Evolutionary conservation across 2,888 invertebrate species (phyloP).

Genomic region (Pristionchus mayeri): DNA sequence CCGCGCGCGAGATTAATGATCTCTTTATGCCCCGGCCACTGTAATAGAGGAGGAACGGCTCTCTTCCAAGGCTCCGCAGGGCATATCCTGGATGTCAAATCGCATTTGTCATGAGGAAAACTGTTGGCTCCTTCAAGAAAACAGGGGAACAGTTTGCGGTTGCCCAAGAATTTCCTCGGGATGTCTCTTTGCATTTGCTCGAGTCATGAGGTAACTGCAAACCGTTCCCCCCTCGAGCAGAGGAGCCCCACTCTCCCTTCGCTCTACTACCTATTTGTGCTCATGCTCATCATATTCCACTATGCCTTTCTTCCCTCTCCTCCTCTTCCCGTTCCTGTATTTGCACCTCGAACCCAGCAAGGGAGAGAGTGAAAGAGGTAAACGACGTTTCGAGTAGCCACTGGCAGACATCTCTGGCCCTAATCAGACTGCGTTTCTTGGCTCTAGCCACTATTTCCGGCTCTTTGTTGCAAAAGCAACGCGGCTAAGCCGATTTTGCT

Average conservation of each 20-base stretch:
- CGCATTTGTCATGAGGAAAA: no score
- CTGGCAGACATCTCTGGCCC: background rate
- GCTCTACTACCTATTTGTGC: conserved; percentile 29
- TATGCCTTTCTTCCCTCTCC: conserved; percentile 31
- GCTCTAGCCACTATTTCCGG: conserved; percentile 14
- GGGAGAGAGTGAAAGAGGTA: conserved; percentile 3
- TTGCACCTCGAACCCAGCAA: background rate
- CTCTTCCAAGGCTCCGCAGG: no score
- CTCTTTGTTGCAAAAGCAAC: conserved; percentile 25
- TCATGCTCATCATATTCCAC: conserved; percentile 45
- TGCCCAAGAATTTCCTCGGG: background rate
- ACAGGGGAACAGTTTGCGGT: no score
- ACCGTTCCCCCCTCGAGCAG: conserved; percentile 18
- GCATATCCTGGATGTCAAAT: no score
- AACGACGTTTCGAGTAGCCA: conserved; percentile 11
- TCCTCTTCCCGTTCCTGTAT: conserved; percentile 34
- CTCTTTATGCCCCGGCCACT: conserved; percentile 20
- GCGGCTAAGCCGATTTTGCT: background rate
- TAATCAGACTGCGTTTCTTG: conserved; percentile 8
- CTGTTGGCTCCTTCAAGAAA: no score
- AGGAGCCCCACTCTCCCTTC: background rate
- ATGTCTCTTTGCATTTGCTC: background rate
- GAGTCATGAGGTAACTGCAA: background rate
- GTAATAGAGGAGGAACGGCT: background rate
- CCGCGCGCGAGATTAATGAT: conserved; percentile 31